phyloP scores from a whole-genome alignment of 2,113 vertebrate genomes.

The Oostethus manadensis region DNA sequence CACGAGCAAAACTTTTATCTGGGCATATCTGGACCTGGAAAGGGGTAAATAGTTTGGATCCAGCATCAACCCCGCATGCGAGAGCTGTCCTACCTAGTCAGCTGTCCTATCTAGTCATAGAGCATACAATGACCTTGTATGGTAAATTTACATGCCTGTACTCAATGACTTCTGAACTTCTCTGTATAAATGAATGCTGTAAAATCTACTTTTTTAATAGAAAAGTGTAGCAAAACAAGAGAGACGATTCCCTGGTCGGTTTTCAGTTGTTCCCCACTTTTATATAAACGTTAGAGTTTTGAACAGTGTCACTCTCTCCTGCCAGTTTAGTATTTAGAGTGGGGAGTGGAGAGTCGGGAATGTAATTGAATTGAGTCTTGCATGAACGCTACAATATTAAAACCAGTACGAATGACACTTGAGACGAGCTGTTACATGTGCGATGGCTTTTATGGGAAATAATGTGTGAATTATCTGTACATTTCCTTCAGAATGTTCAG shows the following conservation, averaged over 20 bases:
- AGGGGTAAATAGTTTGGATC: too few relatives aligned
- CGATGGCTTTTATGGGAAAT: constrained; percentile 8
- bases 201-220: constrained; percentile 10
- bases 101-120: too few relatives aligned
- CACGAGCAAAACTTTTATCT: too few relatives aligned
- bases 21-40: too few relatives aligned
- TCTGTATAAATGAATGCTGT: too few relatives aligned
- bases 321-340: constrained; percentile 8
- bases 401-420: constrained; percentile 3
- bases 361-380: constrained; percentile 6
- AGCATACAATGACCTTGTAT: too few relatives aligned
- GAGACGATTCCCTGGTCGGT: constrained; percentile 14
- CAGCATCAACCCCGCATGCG: too few relatives aligned
- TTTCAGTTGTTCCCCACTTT: constrained; percentile 9
- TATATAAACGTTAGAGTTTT: background rate
- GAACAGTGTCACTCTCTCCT: constrained; percentile 13
- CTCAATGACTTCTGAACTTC: background rate
- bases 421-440: constrained; percentile 3
- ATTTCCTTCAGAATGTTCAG: constrained; percentile 11
- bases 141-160: too few relatives aligned
- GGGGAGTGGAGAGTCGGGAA: background rate
- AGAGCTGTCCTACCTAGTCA: too few relatives aligned
- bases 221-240: constrained; percentile 13
- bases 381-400: background rate
- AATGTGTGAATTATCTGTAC: constrained; percentile 18